Base-by-base conservation (phyloP, 2,888 invertebrate species). In the Baccha elongata region DNA sequence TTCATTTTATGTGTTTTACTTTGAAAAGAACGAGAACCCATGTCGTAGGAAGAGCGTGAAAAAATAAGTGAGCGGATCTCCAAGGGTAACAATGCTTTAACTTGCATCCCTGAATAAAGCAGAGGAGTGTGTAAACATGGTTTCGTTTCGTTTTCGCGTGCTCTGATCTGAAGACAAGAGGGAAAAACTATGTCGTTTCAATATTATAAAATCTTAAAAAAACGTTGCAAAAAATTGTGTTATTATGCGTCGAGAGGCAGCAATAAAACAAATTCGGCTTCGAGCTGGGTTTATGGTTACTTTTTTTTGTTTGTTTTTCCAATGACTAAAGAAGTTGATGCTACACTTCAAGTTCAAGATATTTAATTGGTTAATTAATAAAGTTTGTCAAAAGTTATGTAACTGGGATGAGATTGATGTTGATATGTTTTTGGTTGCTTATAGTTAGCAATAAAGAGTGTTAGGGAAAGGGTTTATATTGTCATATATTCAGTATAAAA, bases 51-150 rank as follows among this genome's bases (percentile, higher is more conserved):
- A 60, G 29, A 21, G 10, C 32, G 42, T 2, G 15, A 19, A 37
- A 58, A 71, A 62, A 17, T 26, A 55, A 37, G 26, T 23, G 3
- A 32, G 8, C n/a, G 37, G 7, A 40, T 23, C 15, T 19, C 50
- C 10, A 50, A 60, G 48, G 58, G 35, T 48, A 55, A 15, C 35
- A n/a, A n/a, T 23, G 15, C 44, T 35, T 35, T 8, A 46, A 26
- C 46, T 48, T 19, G 48, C 29, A 19, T 48, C 58, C 52, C n/a
- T 11, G 44, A 44, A 60, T 32, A 10, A 42, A 53, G 67, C 32
- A 15, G 21, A 5, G 19, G 19, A 53, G 52, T 52, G 21, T 67
- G 42, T 32, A 42, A 44, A 67, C 29, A 42, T 53, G 29, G 29
- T 8, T 32, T 32, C 29, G 29, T 7, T 32, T 32, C 29, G 29